These are phyloP conservation scores for Clarias laeviceps DNA, from an alignment of 2,797 vertebrate genomes.

Conservation along the genomic window DNA sequence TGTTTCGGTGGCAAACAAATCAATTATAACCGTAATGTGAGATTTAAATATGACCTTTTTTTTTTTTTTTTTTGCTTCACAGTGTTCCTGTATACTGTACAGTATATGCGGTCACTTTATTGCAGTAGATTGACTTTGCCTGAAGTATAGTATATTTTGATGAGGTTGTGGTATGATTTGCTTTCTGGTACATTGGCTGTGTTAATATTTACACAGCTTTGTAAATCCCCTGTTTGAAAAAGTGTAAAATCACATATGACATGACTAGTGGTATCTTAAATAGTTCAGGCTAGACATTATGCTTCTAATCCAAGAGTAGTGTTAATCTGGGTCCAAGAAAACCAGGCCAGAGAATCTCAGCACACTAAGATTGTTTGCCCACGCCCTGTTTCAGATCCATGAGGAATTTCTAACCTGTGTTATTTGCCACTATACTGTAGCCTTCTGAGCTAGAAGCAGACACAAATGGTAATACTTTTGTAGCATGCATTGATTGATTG, in stretches of 20 bases:
- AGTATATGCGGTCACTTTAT: not conserved
- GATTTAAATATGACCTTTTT: not conserved
- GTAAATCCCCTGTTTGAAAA: not conserved
- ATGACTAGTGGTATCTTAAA: not conserved
- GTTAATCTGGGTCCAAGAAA: constrained; percentile 15
- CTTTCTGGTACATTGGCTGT: not conserved
- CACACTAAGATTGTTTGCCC: constrained; percentile 63
- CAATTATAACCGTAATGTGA: not conserved
- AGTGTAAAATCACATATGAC: not conserved
- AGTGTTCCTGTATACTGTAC: not conserved
- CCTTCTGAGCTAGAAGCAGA: constrained; percentile 13
- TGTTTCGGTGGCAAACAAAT: not conserved
- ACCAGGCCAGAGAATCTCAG: constrained; percentile 52
- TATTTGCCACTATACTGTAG: constrained; percentile 57
- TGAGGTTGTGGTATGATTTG: not conserved
- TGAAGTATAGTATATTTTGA: not conserved
- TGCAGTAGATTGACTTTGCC: not conserved
- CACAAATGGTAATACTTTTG: not conserved
- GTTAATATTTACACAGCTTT: constrained; percentile 26
- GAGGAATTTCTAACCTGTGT: constrained; percentile 73
- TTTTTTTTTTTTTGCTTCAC: not conserved
- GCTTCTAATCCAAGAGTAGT: constrained; percentile 51
- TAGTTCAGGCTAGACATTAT: constrained; percentile 55
- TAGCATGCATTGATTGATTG: not conserved
- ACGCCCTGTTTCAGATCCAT: constrained; percentile 74